These are phyloP conservation scores for Lasioglossum morio DNA, from an alignment of 2,888 invertebrate species.

Conservation along the genomic window DNA sequence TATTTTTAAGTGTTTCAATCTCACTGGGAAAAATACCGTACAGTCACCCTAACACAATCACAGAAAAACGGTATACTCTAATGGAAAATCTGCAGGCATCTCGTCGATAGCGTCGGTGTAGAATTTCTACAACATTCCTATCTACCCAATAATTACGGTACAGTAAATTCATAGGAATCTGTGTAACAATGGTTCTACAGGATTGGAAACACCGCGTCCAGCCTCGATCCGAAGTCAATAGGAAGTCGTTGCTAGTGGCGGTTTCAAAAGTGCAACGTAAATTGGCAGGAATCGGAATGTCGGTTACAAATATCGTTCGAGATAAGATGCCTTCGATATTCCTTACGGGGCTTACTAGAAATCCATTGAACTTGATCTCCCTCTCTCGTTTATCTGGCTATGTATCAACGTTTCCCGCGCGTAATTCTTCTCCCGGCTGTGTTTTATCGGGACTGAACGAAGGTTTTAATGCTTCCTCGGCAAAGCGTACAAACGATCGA, in stretches of 20 bases:
- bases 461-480: slow-evolving; percentile 29
- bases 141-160: neutral
- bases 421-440: slow-evolving; percentile 31
- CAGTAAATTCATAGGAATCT: neutral
- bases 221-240: slow-evolving; percentile 15
- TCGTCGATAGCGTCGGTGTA: neutral
- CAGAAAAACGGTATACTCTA: neutral
- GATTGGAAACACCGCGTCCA: neutral
- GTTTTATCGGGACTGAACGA: slow-evolving; percentile 30
- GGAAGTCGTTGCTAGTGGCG: slow-evolving; percentile 32
- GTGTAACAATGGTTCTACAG: neutral
- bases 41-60: neutral
- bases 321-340: slow-evolving; percentile 51
- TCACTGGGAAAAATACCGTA: no score
- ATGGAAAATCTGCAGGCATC: neutral
- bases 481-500: slow-evolving; percentile 29
- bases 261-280: slow-evolving; percentile 35
- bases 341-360: slow-evolving; percentile 46
- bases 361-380: slow-evolving; percentile 55
- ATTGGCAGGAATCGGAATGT: slow-evolving; percentile 29
- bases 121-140: neutral
- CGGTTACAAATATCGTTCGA: slow-evolving; percentile 53
- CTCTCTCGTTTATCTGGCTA: slow-evolving; percentile 30
- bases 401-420: slow-evolving; percentile 44
- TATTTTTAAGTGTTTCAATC: no score